Base-by-base conservation (phyloP, 2,888 invertebrate genomes). In the Opisthograptis luteolata region DNA sequence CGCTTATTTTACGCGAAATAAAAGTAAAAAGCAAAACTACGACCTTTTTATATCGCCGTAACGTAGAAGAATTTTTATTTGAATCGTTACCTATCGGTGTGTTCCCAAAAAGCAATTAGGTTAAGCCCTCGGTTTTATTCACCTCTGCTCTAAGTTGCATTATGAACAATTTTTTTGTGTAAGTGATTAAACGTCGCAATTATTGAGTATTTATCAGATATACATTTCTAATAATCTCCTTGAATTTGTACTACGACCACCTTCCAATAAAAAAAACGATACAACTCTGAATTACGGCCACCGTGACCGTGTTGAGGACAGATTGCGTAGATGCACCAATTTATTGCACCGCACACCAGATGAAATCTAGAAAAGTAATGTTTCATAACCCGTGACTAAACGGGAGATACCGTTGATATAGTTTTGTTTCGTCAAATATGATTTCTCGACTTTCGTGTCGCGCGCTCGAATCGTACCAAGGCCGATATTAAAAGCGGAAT, bases 341-440 rank as follows among this genome's bases (percentile, higher is more conserved):
- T 37, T 42, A 45, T 59, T 63, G 53, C 58, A 59, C 48, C 44
- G 47, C 25, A 51, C 56, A 55, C 57, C 58, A 52, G 44, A 55
- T 53, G 35, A 30, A 51, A 52, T 44, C 40, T 39, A 51, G 44
- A 50, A 55, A 42, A 47, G 10, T 25, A 25, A 20, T 35, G 60
- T 79, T 78, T 65, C 76, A 64, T 64, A 78, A 81, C 54, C 58
- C 76, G 75, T 79, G 68, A 76, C 83, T 79, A 84, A 83, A 76
- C 71, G 66, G 70, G 75, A 68, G 68, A 60, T 64, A 73, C 72
- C 68, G 62, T 75, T 72, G 71, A 72, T 70, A 73, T 72, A 51
- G 44, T 62, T 54, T 48, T 35, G 31, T 82, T 81, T 81, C 80
- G 76, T 74, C 74, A 79, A 84, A 77, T 77, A 77, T 76, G 63